Conservation (phyloP, 2,797 vertebrate genomes). For the Phoeniculus purpureus region DNA sequence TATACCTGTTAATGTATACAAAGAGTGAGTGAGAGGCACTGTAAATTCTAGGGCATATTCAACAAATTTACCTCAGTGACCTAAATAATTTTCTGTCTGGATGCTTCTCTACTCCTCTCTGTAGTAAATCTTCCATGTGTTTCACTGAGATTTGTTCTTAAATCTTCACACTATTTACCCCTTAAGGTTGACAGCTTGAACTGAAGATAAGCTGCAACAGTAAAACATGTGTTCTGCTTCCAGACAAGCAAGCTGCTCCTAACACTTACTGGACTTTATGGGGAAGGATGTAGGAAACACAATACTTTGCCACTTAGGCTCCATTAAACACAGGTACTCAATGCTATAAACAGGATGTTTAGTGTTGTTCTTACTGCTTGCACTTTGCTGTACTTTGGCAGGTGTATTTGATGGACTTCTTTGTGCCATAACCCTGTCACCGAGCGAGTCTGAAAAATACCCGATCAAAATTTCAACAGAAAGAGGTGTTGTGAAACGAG, state of each 20-base stretch:
- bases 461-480: background rate
- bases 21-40: background rate
- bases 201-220: slow-evolving; percentile 22
- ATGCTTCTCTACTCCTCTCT: background rate
- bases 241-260: background rate
- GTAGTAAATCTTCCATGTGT: slow-evolving; percentile 42
- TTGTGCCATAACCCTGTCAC: background rate
- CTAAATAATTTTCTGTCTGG: slow-evolving; percentile 35
- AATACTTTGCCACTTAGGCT: background rate
- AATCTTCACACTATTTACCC: slow-evolving; percentile 51
- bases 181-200: slow-evolving; percentile 54
- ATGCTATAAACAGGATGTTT: background rate
- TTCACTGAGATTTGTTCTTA: slow-evolving; percentile 47
- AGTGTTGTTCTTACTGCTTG: background rate
- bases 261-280: background rate
- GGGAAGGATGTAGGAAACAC: background rate
- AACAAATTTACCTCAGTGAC: slow-evolving; percentile 33
- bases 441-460: background rate
- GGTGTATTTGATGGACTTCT: background rate
- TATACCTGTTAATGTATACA: background rate
- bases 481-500: background rate
- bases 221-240: slow-evolving; percentile 1
- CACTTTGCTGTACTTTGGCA: background rate
- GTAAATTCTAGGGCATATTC: background rate
- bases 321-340: background rate